A percentile compares a stretch with the other conserved stretches of the same genome.
Conservation (phyloP, 2,888 invertebrate genomes). For the Drosophila antonietae region DNA sequence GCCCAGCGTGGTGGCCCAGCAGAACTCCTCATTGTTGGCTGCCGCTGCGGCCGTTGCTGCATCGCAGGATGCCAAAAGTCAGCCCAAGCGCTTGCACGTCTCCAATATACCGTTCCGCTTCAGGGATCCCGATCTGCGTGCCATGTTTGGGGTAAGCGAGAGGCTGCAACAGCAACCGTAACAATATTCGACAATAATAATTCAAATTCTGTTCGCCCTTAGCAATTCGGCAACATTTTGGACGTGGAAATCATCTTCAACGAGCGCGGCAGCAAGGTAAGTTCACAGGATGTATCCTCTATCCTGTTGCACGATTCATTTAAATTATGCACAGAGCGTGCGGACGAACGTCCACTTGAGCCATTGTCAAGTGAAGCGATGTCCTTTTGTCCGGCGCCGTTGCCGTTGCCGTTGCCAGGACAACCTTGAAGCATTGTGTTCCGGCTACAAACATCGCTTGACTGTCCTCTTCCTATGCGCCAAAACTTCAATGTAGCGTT, state of each 20-base stretch:
- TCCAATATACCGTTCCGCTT: constrained; percentile 99
- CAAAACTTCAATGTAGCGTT: constrained; percentile 11
- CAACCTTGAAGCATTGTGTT: constrained; percentile 34
- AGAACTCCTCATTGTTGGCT: constrained; percentile 55
- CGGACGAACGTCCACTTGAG: constrained; percentile 40
- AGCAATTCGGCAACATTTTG: constrained; percentile 99
- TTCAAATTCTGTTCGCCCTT: constrained; percentile 24
- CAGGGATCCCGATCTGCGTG: constrained; percentile 98
- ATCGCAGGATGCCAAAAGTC: constrained; percentile 87
- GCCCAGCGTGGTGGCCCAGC: constrained; percentile 83
- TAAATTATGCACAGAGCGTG: constrained; percentile 73
- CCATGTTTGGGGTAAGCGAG: constrained; percentile 97
- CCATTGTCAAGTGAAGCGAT: constrained; percentile 39
- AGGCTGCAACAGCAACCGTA: constrained; percentile 27
- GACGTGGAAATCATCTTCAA: constrained; percentile 99
- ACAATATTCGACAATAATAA: constrained; percentile 14
- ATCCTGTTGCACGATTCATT: constrained; percentile 75
- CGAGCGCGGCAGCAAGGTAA: constrained; percentile 99
- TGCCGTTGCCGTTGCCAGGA: constrained; percentile 34
- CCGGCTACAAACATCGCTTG: constrained; percentile 27
- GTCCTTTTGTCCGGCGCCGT: constrained; percentile 40
- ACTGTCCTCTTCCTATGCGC: constrained; percentile 30
- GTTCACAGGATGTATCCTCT: constrained; percentile 81
- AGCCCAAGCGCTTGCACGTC: constrained; percentile 98
- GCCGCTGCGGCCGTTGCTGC: constrained; percentile 83